phyloP scores from a whole-genome alignment of 1,140 invertebrate genomes.

The Brachionus calyciflorus region DNA sequence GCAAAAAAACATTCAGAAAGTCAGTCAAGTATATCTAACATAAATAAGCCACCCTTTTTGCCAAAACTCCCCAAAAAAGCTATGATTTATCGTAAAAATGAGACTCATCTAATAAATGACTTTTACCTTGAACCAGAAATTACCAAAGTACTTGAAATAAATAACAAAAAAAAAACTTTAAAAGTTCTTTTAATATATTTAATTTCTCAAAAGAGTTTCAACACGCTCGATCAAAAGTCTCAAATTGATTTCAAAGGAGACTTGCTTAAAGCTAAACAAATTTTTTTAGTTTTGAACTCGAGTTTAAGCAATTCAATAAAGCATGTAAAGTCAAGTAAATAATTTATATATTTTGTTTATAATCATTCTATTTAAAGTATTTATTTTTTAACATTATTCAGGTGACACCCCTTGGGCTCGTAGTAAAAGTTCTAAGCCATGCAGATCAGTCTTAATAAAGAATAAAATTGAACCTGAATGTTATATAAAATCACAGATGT shows the following conservation, averaged over 20 bases:
- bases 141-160: not conserved
- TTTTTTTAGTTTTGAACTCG: not conserved
- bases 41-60: conserved; percentile 32
- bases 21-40: not conserved
- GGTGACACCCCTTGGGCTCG: conserved; percentile 21
- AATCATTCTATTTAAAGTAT: not conserved
- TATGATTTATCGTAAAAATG: not conserved
- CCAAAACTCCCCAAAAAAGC: conserved; percentile 37
- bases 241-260: conserved; percentile 35
- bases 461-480: conserved; percentile 13
- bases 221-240: not conserved
- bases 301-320: conserved; percentile 13
- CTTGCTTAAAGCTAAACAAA: conserved; percentile 36
- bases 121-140: not conserved
- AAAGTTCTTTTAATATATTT: not conserved
- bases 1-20: not conserved
- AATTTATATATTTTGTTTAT: not conserved
- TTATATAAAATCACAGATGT: not conserved
- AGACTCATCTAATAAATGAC: conserved; percentile 23
- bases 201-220: not conserved
- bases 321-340: conserved; percentile 41
- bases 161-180: not conserved
- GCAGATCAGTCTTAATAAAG: conserved; percentile 1
- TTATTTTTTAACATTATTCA: not conserved
- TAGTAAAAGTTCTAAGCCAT: not conserved